Conservation (phyloP, 2,888 invertebrate species). For the Malthinus flaveolus region DNA sequence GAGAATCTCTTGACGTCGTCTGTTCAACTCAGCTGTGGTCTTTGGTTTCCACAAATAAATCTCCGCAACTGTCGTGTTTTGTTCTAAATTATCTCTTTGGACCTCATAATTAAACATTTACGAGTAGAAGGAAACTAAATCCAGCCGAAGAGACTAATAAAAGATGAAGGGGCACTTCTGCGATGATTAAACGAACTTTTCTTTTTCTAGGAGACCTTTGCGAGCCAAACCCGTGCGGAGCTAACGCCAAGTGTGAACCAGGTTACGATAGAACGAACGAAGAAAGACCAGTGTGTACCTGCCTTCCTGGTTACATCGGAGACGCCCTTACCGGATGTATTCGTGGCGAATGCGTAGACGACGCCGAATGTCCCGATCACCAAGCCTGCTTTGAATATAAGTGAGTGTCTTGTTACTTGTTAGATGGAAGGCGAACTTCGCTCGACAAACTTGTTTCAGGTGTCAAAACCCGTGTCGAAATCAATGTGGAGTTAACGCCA, state of each 20-base stretch:
- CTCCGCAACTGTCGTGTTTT: too few relatives aligned
- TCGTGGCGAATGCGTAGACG: conserved; percentile 78
- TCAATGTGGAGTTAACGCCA: conserved; percentile 77
- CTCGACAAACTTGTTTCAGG: conserved; percentile 36
- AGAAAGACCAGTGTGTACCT: conserved; percentile 85
- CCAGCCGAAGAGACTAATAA: too few relatives aligned
- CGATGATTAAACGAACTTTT: neutral
- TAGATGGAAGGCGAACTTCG: neutral
- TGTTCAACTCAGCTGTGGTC: too few relatives aligned
- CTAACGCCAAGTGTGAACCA: conserved; percentile 76
- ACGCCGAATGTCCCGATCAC: conserved; percentile 75
- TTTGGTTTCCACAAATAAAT: too few relatives aligned
- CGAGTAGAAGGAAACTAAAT: too few relatives aligned
- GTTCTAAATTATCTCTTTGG: too few relatives aligned
- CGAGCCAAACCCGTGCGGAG: conserved; percentile 85
- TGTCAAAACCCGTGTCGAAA: conserved; percentile 72
- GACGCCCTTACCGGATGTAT: conserved; percentile 74
- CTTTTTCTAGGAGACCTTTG: conserved; percentile 75
- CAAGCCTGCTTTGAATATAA: conserved; percentile 77
- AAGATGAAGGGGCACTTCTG: neutral
- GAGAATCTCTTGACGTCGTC: too few relatives aligned
- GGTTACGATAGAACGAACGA: conserved; percentile 81
- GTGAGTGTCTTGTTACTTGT: too few relatives aligned
- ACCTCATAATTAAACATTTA: too few relatives aligned
- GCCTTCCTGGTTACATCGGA: conserved; percentile 76